phyloP scores from a whole-genome alignment of 2,113 vertebrate genomes.

The Loxodonta africana region DNA sequence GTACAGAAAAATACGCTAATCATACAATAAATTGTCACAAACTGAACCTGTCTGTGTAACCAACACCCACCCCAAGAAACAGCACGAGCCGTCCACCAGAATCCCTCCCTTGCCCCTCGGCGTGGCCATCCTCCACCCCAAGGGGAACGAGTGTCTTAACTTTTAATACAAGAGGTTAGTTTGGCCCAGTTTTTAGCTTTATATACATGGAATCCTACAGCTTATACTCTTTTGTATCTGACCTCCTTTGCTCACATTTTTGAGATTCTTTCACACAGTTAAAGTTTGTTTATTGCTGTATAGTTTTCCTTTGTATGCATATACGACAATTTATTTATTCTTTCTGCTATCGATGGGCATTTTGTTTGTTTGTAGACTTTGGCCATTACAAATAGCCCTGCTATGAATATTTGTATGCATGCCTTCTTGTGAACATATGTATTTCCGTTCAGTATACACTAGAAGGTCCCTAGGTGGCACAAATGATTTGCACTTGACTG shows the following conservation, averaged over 20 bases:
- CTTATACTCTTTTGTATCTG: not conserved
- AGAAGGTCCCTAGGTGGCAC: not conserved
- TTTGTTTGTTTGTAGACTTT: not conserved
- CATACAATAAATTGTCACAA: not conserved
- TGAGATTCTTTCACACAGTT: not conserved
- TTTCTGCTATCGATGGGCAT: not conserved
- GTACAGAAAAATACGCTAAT: not conserved
- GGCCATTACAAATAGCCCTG: not conserved
- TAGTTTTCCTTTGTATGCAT: not conserved
- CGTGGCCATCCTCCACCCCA: not conserved
- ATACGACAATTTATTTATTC: not conserved
- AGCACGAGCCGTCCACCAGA: not conserved
- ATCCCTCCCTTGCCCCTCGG: too few relatives aligned
- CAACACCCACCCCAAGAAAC: not conserved
- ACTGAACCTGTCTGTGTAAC: not conserved
- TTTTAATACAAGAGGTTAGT: not conserved
- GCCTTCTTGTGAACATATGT: not conserved
- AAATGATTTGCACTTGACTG: not conserved
- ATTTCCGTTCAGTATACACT: not conserved
- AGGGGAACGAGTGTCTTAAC: not conserved
- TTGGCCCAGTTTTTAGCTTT: not conserved
- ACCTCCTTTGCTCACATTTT: not conserved
- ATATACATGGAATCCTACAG: not conserved
- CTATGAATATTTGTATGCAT: not conserved
- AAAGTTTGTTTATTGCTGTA: not conserved